Evolutionary conservation across 2,888 invertebrate genomes (phyloP).

Genomic region (Tetrapedia diversipes): DNA sequence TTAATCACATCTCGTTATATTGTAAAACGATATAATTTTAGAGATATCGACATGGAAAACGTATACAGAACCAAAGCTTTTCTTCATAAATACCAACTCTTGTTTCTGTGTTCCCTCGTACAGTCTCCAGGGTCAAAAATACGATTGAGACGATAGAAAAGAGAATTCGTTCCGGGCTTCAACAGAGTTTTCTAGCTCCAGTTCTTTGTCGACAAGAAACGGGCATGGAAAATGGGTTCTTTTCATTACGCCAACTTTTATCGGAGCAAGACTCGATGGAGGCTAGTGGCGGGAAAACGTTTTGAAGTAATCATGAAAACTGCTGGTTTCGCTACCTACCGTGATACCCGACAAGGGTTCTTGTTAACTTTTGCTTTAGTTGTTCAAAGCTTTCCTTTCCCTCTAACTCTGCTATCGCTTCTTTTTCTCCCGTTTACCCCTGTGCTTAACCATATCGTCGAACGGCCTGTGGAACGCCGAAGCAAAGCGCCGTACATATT

Average conservation of each 20-base stretch:
- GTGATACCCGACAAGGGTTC: constrained; percentile 32
- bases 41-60: constrained; percentile 11
- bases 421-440: neutral
- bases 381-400: constrained; percentile 21
- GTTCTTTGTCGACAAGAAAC: neutral
- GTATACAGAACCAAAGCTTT: neutral
- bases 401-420: neutral
- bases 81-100: constrained; percentile 8
- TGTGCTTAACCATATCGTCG: constrained; percentile 31
- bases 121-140: neutral
- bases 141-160: neutral
- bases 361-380: constrained; percentile 41
- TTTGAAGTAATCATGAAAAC: constrained; percentile 35
- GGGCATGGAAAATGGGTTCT: constrained; percentile 1
- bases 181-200: neutral
- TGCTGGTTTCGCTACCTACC: constrained; percentile 8
- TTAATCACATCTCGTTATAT: constrained; percentile 12
- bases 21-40: constrained; percentile 14
- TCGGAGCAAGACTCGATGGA: too few relatives aligned
- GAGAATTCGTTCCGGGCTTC: neutral
- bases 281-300: neutral
- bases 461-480: constrained; percentile 2
- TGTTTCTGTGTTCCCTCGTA: neutral
- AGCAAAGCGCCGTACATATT: constrained; percentile 12
- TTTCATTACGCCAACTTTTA: constrained; percentile 29